Evolutionary conservation across 2,113 vertebrate genomes (phyloP), one percentile per base, ranked within the genome.

Genomic region (Aspiorhynchus laticeps): DNA sequence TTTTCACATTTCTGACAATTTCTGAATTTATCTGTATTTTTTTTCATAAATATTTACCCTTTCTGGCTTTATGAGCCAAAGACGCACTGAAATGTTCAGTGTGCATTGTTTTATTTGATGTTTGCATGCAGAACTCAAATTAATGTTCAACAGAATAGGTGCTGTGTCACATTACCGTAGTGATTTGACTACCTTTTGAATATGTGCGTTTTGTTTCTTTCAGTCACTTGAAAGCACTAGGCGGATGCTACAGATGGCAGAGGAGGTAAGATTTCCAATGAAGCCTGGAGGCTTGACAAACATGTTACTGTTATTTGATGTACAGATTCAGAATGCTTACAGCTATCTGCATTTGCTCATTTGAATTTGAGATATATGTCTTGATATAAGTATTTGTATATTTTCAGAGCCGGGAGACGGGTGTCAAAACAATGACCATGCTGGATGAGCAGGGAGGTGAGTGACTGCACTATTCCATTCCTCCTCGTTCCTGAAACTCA

Each of bases 211-310:
- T 51, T 24, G 83, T 91, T 90, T 46, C 85, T 87, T 86, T 28
- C 93, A 99, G 98, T 99, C 98, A 69, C 94, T 99, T 95, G 98
- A 99, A 92, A 99, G 98, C 92, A 99, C 98, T 77, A 95, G 98
- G 81, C 94, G 97, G 93, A 99, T 99, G 95, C 94, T 97, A 87
- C 95, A 94, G 90, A 85, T 99, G 95, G 96, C 97, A 33, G 94
- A 97, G 88, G 97, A 99, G 98, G 98, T 99, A 95, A 97, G 95
- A 24, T 9, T 15, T 48, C 17, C 43, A 71, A 0, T 33, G 80
- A 83, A 83, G 6, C 41, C 26, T 48, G 41, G 3, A 59, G 21
- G 53, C 78, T 59, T 80, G 2, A 80, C 8, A 73, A 73, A 19
- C 69, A 73, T 24, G 33, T 24, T 38, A 33, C 36, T 71, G 67